Evolutionary conservation across 2,797 vertebrate species (phyloP), one percentile per base, ranked within the genome.

Genomic region (Sandelia bainsii): DNA sequence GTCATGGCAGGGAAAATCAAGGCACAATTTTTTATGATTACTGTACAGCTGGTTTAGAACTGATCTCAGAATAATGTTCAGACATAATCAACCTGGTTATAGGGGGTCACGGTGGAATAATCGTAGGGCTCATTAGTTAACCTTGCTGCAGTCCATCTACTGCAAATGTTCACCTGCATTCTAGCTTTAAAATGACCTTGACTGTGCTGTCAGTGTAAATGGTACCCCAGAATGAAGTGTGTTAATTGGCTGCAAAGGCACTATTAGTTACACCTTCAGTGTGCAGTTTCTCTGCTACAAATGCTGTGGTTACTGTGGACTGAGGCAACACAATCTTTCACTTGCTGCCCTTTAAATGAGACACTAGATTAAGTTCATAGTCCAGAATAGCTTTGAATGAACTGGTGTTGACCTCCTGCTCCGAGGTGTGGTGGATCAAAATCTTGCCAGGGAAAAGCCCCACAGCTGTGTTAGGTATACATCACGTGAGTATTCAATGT

Each of bases 301-400:
- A 61, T 34, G 9, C 17, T 37, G 44, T 37, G n/a, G 32, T 32
- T 52, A 19, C 51, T 42, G 1, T 10, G 17, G 12, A 27, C 50
- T 8, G 19, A 17, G 16, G 46, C 22, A 20, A 45, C 11, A 49
- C 40, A 75, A 52, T 25, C 29, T 0, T 22, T 58, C 11, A 46
- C 13, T 44, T 45, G 19, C n/a, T 44, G 25, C 42, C 49, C 53
- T 62, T 56, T 64, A 42, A 66, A 72, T 32, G 6, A 4, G 19
- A 32, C 59, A 23, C 0, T 44, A 63, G 40, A 50, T 67, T 59
- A 60, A 60, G 53, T 45, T 53, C 51, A 71, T 56, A 19, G n/a
- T 22, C 58, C 53, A 74, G 63, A 79, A 71, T 69, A 69, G 45
- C 37, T 63, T 27, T 9, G 39, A 73, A 62, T 34, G 46, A 74